phyloP scores from a whole-genome alignment of 2,888 invertebrate species.

The Yponomeuta sedellus region DNA sequence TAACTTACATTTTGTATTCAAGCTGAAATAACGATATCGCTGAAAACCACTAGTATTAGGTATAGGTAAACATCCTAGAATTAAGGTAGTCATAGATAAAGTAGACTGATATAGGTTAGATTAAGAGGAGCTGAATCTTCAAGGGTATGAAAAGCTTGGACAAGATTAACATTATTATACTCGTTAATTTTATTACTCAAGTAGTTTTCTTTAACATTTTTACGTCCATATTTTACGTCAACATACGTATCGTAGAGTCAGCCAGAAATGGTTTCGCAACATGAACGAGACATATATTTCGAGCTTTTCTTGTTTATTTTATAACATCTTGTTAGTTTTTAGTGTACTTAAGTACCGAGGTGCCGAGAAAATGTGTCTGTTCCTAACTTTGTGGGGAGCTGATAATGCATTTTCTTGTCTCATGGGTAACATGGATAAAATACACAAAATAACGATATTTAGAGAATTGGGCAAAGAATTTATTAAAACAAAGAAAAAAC shows the following conservation, averaged over 20 bases:
- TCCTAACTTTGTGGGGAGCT: too few species aligned
- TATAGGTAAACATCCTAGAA: neutral
- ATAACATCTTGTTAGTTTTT: neutral
- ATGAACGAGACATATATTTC: neutral
- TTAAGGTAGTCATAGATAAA: slow-evolving; percentile 24
- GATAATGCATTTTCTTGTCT: too few species aligned
- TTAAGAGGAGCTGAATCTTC: slow-evolving; percentile 32
- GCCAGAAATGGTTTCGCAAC: neutral
- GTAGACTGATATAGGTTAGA: slow-evolving; percentile 44
- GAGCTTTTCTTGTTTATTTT: neutral
- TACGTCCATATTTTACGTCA: neutral
- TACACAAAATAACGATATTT: too few species aligned
- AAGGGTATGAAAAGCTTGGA: slow-evolving; percentile 28
- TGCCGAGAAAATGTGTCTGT: too few species aligned
- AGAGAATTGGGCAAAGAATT: too few species aligned
- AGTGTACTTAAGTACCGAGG: too few species aligned
- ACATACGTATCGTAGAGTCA: neutral
- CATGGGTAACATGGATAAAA: too few species aligned
- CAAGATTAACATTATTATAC: slow-evolving; percentile 16
- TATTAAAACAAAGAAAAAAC: too few species aligned
- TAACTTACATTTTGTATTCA: neutral
- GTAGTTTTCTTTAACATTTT: neutral
- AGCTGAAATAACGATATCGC: neutral
- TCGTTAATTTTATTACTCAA: slow-evolving; percentile 18
- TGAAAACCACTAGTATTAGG: neutral